Conservation (phyloP, 2,797 vertebrate genomes). For the Linurgus olivaceus region DNA sequence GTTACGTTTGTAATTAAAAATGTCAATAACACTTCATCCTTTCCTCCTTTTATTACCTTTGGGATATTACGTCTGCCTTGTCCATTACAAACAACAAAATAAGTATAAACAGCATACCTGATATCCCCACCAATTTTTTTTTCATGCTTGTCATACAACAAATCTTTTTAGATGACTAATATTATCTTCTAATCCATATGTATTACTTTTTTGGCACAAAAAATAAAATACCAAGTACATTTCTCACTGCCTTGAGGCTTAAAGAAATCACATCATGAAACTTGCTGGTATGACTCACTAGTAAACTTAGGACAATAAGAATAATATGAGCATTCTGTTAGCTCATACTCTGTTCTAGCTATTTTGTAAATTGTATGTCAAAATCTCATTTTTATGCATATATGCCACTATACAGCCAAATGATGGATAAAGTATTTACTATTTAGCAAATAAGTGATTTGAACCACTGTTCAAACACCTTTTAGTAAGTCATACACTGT, state of each 20-base stretch:
- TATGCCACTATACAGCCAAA: too few species aligned
- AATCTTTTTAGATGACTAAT: neutral
- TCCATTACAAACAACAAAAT: neutral
- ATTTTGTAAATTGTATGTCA: neutral
- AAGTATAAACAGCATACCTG: neutral
- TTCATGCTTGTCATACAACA: neutral
- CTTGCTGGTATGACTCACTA: neutral
- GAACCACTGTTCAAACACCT: neutral
- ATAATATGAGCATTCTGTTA: neutral
- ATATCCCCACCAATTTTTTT: neutral
- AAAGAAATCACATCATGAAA: neutral
- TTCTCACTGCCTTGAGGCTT: neutral
- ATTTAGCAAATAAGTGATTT: neutral
- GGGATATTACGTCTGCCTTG: neutral
- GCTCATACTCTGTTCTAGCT: neutral
- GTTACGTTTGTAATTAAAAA: neutral
- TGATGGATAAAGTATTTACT: neutral
- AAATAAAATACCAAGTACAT: neutral
- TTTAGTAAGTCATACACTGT: fast-evolving
- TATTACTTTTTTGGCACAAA: neutral
- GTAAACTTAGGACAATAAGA: neutral
- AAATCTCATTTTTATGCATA: neutral
- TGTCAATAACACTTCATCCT: neutral
- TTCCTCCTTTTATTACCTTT: neutral
- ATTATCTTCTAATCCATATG: neutral